phyloP scores from a whole-genome alignment of 1,140 invertebrate genomes.

The Drosophila santomea region DNA sequence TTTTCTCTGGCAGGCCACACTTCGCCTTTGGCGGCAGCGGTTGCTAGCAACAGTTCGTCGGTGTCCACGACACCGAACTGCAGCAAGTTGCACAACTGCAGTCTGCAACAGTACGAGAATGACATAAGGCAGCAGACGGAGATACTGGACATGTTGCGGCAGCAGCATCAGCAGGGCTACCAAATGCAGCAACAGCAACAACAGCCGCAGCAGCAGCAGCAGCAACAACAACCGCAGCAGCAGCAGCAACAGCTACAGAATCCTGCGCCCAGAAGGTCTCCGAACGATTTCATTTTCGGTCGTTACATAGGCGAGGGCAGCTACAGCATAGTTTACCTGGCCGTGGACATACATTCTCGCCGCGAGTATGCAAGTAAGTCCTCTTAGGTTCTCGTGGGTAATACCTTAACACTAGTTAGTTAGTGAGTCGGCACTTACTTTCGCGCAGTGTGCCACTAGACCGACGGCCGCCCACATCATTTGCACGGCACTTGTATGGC shows the following conservation, averaged over 20 bases:
- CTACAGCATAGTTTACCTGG: slow-evolving; percentile 97
- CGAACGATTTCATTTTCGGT: slow-evolving; percentile 97
- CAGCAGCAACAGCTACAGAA: slow-evolving; percentile 63
- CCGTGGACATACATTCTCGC: slow-evolving; percentile 94
- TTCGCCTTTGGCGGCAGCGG: slow-evolving; percentile 76
- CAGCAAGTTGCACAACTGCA: slow-evolving; percentile 46
- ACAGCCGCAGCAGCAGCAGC: slow-evolving; percentile 18
- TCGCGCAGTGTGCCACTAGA: slow-evolving; percentile 23
- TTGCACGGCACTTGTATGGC: slow-evolving; percentile 41
- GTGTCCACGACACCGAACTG: slow-evolving; percentile 60
- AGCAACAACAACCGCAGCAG: slow-evolving; percentile 23
- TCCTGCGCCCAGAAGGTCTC: slow-evolving; percentile 88
- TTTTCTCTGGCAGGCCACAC: slow-evolving; percentile 61
- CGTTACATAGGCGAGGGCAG: slow-evolving; percentile 98
- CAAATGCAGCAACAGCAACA: slow-evolving; percentile 12
- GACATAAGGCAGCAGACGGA: slow-evolving; percentile 22
- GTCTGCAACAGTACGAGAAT: slow-evolving; percentile 50
- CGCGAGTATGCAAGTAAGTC: slow-evolving; percentile 97
- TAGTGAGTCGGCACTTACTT: slow-evolving; percentile 19
- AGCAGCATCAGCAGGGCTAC: slow-evolving; percentile 35
- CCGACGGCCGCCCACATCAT: slow-evolving; percentile 27
- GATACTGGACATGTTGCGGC: slow-evolving; percentile 31
- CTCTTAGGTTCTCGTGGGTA: neutral
- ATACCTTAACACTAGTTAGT: slow-evolving; percentile 1
- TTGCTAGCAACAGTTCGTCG: slow-evolving; percentile 74